These are phyloP conservation scores for Ligdia adustata DNA, from an alignment of 2,888 invertebrate genomes.

Conservation along the genomic window DNA sequence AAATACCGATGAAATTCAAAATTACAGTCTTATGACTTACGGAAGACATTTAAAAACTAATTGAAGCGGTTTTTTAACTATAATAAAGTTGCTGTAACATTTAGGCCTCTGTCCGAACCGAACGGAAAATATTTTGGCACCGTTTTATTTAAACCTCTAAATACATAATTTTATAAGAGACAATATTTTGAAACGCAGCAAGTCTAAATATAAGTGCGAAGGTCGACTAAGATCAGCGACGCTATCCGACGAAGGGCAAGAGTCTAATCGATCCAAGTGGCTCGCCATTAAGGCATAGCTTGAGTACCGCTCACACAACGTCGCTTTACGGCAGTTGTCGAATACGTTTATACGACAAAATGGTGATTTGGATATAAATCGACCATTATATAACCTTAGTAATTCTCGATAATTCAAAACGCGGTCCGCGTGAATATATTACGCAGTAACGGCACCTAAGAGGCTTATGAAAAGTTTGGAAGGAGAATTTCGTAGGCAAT, in stretches of 20 bases:
- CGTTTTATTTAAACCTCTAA: too few species aligned
- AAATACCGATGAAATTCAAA: too few species aligned
- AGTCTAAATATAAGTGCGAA: constrained; percentile 34
- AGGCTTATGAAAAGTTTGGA: constrained; percentile 40
- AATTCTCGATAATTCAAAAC: constrained; percentile 31
- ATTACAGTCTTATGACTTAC: too few species aligned
- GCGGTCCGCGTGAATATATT: constrained; percentile 36
- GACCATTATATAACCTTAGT: constrained; percentile 30
- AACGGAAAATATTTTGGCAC: too few species aligned
- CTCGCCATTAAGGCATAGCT: constrained; percentile 44
- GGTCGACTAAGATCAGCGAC: constrained; percentile 46
- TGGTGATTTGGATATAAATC: constrained; percentile 31
- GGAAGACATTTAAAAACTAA: too few species aligned
- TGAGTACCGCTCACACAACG: constrained; percentile 50
- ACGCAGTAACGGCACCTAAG: constrained; percentile 37
- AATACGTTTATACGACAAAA: constrained; percentile 34
- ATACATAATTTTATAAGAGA: too few species aligned
- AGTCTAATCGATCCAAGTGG: constrained; percentile 53
- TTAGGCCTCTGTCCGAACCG: too few species aligned
- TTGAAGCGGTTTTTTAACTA: too few species aligned
- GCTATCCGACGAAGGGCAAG: constrained; percentile 45
- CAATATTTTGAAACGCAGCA: too few species aligned
- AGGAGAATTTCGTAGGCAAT: constrained; percentile 15
- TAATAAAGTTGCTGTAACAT: too few species aligned
- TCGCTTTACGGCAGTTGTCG: constrained; percentile 47